Base-by-base conservation (phyloP, 2,113 vertebrate genomes). In the Heptranchias perlo region DNA sequence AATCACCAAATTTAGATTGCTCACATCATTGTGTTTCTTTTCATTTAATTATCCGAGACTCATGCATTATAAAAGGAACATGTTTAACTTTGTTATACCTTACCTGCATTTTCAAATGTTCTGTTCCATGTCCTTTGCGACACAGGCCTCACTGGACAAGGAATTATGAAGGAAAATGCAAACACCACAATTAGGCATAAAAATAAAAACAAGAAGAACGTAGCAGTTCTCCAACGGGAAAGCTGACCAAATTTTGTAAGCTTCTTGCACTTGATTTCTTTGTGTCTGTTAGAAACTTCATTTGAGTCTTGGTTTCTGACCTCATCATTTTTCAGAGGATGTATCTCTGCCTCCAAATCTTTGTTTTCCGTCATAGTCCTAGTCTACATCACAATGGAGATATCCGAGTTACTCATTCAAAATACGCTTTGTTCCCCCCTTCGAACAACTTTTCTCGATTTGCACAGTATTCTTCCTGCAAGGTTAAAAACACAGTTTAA, bases 101-200 rank as follows among this genome's bases (percentile, higher is more conserved):
- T 96, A 99, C 99, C 98, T 96, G 98, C 97, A 0, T 96, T 35
- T 2, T 96, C 86, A 86, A 98, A 98, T 4, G 97, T 97, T 11
- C 95, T 95, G 96, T 97, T 98, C 99, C 98, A 99, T 0, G 96
- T 97, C 6, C 94, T 94, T 14, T 97, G 97, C 0, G 98, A 99
- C 23, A 97, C 97, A 0, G 98, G 98, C 95, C 98, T 97, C n/a
- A 98, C 98, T 0, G 99, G 99, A 97, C 99, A 99, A 0, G 99
- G 99, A 96, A 99, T 98, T 97, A 99, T 97, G 96, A 99, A 99
- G 0, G 99, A 99, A 97, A 99, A 98, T 96, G 99, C 98, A 94
- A 99, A 99, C 44, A 99, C 98, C 10, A 98, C 97, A 1, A 97
- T 97, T 31, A 99, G 98, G 96, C 99, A 99, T 84, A 98, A 87